phyloP scores from a whole-genome alignment of 1,140 invertebrate species.

The Saccostrea echinata region DNA sequence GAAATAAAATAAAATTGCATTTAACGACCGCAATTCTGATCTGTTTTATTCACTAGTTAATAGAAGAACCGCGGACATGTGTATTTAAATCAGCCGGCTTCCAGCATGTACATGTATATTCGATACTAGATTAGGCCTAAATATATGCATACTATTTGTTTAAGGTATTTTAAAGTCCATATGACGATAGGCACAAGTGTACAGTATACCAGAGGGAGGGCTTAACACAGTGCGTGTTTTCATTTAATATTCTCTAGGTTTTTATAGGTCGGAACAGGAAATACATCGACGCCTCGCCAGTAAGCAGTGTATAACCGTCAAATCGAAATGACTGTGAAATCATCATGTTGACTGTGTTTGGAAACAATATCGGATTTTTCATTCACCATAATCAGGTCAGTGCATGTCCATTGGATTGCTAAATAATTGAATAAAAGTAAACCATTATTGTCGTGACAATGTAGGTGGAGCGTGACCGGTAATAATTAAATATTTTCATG shows the following conservation, averaged over 20 bases:
- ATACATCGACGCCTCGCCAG: not conserved
- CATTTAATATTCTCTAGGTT: not conserved
- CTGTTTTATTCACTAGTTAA: too few species aligned
- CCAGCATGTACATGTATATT: not conserved
- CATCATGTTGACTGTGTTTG: not conserved
- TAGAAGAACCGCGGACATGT: too few species aligned
- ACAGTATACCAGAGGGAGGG: not conserved
- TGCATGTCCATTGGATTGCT: not conserved
- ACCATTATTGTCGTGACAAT: not conserved
- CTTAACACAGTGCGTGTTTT: not conserved
- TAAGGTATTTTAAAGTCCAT: slow-evolving; percentile 6
- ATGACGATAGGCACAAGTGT: not conserved
- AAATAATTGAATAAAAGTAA: not conserved
- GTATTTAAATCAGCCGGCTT: too few species aligned
- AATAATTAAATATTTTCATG: not conserved
- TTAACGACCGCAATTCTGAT: too few species aligned
- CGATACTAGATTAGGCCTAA: not conserved
- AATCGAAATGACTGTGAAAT: not conserved
- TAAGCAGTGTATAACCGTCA: not conserved
- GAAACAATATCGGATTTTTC: slow-evolving; percentile 23
- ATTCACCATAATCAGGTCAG: slow-evolving; percentile 13
- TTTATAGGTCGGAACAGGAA: slow-evolving; percentile 13
- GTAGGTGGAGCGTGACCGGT: not conserved
- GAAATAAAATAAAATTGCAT: too few species aligned
- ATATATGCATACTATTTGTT: not conserved